Evolutionary conservation across 2,113 vertebrate species (phyloP).

Genomic region (Periophthalmodon schlosseri): DNA sequence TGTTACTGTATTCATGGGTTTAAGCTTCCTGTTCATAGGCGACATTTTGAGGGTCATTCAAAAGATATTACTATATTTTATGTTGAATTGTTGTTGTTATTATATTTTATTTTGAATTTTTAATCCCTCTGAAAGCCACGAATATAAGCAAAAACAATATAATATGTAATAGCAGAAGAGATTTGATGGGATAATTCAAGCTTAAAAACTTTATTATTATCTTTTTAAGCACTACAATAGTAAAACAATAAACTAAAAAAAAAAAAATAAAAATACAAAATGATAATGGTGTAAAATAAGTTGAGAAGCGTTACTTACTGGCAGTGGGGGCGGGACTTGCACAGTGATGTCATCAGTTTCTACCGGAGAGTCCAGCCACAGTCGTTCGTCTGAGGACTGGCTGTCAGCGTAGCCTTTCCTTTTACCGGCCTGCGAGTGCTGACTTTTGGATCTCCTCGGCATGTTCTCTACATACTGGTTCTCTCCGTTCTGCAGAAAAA

Average conservation of each 20-base stretch:
- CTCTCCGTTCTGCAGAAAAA: slow-evolving; percentile 83
- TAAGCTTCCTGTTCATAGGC: not conserved
- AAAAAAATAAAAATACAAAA: too few species aligned
- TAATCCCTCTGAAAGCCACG: too few species aligned
- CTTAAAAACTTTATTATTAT: too few species aligned
- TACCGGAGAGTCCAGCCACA: slow-evolving; percentile 76
- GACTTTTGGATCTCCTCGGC: slow-evolving; percentile 77
- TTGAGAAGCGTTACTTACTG: slow-evolving; percentile 75
- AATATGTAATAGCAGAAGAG: too few species aligned
- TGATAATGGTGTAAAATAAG: not conserved
- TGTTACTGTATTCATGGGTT: not conserved
- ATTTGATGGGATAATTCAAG: too few species aligned
- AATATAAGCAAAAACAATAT: too few species aligned
- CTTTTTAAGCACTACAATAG: too few species aligned
- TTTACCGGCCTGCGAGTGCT: slow-evolving; percentile 73
- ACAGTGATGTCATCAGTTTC: slow-evolving; percentile 83
- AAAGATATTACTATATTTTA: too few species aligned
- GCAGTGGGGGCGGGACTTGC: slow-evolving; percentile 83
- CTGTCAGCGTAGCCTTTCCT: slow-evolving; percentile 82
- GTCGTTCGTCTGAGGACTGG: slow-evolving; percentile 74
- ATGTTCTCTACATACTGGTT: slow-evolving; percentile 79
- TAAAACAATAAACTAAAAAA: too few species aligned
- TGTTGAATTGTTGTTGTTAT: too few species aligned
- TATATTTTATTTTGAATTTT: too few species aligned
- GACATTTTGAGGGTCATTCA: too few species aligned